Conservation (phyloP, 2,888 invertebrate genomes). For the Harpalus rufipes region DNA sequence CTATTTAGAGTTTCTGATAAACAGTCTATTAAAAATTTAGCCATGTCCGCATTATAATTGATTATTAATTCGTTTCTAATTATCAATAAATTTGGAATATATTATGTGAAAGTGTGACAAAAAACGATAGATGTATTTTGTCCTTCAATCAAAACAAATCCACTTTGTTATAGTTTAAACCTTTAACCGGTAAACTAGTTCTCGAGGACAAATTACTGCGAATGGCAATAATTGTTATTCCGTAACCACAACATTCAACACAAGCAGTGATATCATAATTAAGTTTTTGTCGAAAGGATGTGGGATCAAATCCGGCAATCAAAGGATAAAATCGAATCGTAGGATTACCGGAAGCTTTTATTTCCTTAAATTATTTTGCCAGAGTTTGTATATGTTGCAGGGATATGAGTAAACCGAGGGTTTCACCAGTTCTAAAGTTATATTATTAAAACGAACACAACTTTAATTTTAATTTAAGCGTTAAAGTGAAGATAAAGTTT, state of each 20-base stretch:
- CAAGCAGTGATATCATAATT: no score
- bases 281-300: no score
- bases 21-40: background rate
- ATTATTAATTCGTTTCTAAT: background rate
- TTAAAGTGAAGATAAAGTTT: no score
- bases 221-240: constrained; percentile 1
- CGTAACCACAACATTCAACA: background rate
- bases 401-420: no score
- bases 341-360: no score
- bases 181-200: constrained; percentile 5
- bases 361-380: no score
- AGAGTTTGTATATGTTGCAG: no score
- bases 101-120: constrained; percentile 4
- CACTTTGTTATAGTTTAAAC: background rate
- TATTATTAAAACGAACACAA: no score
- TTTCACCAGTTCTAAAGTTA: no score
- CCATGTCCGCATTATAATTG: background rate
- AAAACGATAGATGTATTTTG: constrained; percentile 31
- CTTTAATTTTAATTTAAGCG: no score
- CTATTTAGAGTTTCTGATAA: background rate
- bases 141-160: constrained; percentile 9
- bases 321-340: no score
- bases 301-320: no score
- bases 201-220: constrained; percentile 19
- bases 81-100: constrained; percentile 8